Percentiles rank a stretch among this genome's conserved stretches.
Conservation (phyloP, 1,140 invertebrate genomes). For the Meloidogyne floridensis region DNA sequence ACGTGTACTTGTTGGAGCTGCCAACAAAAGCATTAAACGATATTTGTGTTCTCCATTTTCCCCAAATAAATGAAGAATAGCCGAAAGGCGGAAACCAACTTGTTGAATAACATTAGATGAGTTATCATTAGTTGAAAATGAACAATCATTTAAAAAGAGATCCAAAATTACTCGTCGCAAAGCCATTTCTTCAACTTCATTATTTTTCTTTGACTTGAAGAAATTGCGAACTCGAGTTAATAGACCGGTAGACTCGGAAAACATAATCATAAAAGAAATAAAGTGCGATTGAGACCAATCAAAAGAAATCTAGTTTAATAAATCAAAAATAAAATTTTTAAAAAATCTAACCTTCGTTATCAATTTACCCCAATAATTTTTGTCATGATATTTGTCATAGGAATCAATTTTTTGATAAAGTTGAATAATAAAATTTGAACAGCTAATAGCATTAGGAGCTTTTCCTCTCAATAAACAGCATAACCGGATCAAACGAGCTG, state of each 20-base stretch:
- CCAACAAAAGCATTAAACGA: conserved; percentile 31
- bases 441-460: neutral
- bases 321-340: neutral
- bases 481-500: neutral
- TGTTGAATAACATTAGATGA: conserved; percentile 10
- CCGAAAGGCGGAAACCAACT: conserved; percentile 29
- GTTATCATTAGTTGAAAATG: neutral
- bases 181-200: conserved; percentile 28
- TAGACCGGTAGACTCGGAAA: conserved; percentile 12
- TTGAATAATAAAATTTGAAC: conserved; percentile 12
- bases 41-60: neutral
- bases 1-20: conserved; percentile 20
- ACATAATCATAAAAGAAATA: conserved; percentile 24
- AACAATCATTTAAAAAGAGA: conserved; percentile 26
- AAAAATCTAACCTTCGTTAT: conserved; percentile 13
- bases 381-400: neutral
- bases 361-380: conserved; percentile 25
- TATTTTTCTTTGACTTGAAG: conserved; percentile 13
- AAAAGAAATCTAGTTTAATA: conserved; percentile 12
- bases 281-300: conserved; percentile 23
- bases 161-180: conserved; percentile 31
- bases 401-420: neutral
- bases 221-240: neutral
- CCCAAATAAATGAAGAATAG: conserved; percentile 29
- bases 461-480: neutral